Evolutionary conservation across 1,140 invertebrate genomes (phyloP).

Genomic region (Drosophila ohnishii): DNA sequence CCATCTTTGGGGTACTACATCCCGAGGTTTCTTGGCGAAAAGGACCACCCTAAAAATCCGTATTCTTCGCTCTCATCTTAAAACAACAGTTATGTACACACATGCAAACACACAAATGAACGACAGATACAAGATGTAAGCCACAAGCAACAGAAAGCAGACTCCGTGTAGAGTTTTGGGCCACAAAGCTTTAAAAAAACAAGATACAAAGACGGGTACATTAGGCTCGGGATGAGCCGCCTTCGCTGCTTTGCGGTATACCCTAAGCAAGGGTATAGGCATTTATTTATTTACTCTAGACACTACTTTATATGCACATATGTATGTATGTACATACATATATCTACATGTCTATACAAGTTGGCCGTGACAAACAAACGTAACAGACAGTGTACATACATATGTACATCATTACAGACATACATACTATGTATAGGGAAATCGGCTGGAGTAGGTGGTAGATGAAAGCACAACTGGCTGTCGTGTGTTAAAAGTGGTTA

Average conservation of each 20-base stretch:
- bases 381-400: conserved; percentile 9
- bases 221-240: neutral
- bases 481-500: conserved; percentile 4
- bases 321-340: conserved; percentile 3
- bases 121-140: neutral
- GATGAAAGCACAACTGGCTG: conserved; percentile 10
- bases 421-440: conserved; percentile 13
- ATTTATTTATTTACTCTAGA: conserved; percentile 12
- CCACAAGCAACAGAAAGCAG: neutral
- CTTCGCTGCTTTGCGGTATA: neutral
- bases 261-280: neutral
- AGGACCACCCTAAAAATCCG: neutral
- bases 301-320: conserved; percentile 6
- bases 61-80: neutral
- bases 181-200: neutral
- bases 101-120: neutral
- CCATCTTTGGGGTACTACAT: neutral
- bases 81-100: neutral
- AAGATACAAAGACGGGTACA: neutral
- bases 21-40: neutral
- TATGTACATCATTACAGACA: neutral
- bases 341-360: conserved; percentile 1
- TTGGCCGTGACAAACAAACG: conserved; percentile 22
- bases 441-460: conserved; percentile 16
- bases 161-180: neutral